Percentiles rank a stretch among this genome's conserved stretches.
Conservation (phyloP, 1,140 invertebrate genomes). For the Caenorhabditis latens region DNA sequence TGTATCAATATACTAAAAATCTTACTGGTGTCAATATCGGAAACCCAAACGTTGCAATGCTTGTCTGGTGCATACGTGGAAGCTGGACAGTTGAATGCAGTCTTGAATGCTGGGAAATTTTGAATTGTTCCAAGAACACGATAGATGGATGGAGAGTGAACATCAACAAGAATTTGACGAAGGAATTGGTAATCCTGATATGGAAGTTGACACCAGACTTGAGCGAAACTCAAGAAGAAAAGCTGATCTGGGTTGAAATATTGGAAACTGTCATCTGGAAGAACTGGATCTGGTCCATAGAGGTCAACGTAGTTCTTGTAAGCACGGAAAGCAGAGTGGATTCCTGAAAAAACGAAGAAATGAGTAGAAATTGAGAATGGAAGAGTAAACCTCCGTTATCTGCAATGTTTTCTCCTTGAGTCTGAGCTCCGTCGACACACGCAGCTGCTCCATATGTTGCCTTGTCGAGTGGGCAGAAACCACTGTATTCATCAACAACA, state of each 20-base stretch:
- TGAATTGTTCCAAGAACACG: constrained; percentile 69
- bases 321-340: constrained; percentile 68
- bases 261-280: constrained; percentile 59
- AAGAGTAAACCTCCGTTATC: constrained; percentile 79
- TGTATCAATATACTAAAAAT: background rate
- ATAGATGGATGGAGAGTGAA: constrained; percentile 65
- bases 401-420: constrained; percentile 80
- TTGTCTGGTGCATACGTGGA: constrained; percentile 67
- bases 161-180: constrained; percentile 64
- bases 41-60: constrained; percentile 70
- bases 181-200: constrained; percentile 25
- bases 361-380: background rate
- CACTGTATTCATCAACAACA: constrained; percentile 89
- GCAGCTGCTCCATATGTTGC: constrained; percentile 67
- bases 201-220: constrained; percentile 66
- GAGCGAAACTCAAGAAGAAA: constrained; percentile 69
- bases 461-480: constrained; percentile 84
- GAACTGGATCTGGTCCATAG: constrained; percentile 65
- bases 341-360: constrained; percentile 56
- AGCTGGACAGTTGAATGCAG: constrained; percentile 69
- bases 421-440: constrained; percentile 79
- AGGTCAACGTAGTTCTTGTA: constrained; percentile 67
- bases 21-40: constrained; percentile 62
- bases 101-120: constrained; percentile 68
- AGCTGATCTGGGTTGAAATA: constrained; percentile 68